Conservation (phyloP, 64 coral and sea anemone species). For the Pocillopora verrucosa region DNA sequence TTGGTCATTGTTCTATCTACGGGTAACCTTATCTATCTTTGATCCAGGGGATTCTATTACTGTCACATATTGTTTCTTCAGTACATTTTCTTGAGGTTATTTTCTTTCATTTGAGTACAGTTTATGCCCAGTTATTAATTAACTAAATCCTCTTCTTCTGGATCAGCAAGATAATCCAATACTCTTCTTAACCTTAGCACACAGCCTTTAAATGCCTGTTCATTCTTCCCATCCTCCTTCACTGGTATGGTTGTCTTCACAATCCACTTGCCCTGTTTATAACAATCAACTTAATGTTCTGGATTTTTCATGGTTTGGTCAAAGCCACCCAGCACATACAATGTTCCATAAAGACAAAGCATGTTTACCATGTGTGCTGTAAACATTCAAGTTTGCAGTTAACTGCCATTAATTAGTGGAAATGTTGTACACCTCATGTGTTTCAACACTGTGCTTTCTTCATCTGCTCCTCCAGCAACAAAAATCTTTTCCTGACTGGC, state of each 20-base stretch:
- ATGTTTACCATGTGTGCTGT: neutral
- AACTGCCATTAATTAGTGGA: conserved; percentile 16
- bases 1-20: too few relatives aligned
- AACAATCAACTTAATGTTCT: neutral
- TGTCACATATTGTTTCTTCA: too few relatives aligned
- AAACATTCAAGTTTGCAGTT: neutral
- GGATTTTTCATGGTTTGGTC: too few relatives aligned
- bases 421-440: neutral
- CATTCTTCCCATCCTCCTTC: neutral
- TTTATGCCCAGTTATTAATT: too few relatives aligned
- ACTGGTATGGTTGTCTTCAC: conserved; percentile 1
- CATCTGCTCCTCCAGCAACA: neutral
- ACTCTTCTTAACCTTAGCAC: too few relatives aligned
- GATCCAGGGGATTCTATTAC: too few relatives aligned
- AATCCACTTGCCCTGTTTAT: neutral
- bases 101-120: too few relatives aligned
- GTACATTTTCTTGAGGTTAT: too few relatives aligned
- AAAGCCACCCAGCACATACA: conserved; percentile 17
- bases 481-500: neutral
- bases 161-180: too few relatives aligned
- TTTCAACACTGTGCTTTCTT: neutral
- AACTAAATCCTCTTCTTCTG: too few relatives aligned
- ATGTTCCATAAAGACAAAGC: neutral
- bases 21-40: too few relatives aligned
- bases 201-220: too few relatives aligned